Conservation (phyloP, 2,888 invertebrate species). For the Micoletzkya japonica region DNA sequence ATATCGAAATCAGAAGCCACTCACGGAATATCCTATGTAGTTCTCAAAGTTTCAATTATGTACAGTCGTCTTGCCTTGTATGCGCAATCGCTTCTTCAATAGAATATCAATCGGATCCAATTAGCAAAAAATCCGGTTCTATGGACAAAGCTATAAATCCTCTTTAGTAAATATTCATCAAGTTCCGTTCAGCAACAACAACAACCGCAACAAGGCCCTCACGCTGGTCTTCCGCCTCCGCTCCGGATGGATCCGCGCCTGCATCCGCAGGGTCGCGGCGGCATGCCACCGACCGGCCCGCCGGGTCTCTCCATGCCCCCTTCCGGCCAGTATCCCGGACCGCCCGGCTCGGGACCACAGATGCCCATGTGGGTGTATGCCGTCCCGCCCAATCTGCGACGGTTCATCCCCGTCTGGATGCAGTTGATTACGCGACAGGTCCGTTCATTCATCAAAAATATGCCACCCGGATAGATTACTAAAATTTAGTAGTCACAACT, state of each 20-base stretch:
- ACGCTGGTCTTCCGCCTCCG: slow-evolving; percentile 9
- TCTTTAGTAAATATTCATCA: neutral
- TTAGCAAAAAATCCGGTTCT: too few relatives aligned
- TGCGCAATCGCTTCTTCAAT: too few relatives aligned
- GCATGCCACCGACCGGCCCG: too few relatives aligned
- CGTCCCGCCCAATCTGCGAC: slow-evolving; percentile 38
- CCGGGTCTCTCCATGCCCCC: neutral
- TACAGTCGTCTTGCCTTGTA: too few relatives aligned
- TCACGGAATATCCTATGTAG: too few relatives aligned
- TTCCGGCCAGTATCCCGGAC: neutral
- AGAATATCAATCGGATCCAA: too few relatives aligned
- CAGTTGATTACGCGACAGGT: slow-evolving; percentile 32
- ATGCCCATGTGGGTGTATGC: slow-evolving; percentile 33
- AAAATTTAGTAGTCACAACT: too few relatives aligned
- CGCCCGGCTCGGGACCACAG: neutral
- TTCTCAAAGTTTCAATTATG: too few relatives aligned
- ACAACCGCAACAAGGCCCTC: neutral
- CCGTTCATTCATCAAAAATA: too few relatives aligned
- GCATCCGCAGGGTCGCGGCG: neutral
- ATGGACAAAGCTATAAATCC: too few relatives aligned
- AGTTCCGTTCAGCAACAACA: neutral
- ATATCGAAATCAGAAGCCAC: too few relatives aligned
- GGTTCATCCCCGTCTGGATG: slow-evolving; percentile 41
- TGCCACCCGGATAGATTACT: too few relatives aligned
- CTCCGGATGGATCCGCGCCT: neutral